Conservation (phyloP, 2,113 vertebrate species). For the Anhinga anhinga region DNA sequence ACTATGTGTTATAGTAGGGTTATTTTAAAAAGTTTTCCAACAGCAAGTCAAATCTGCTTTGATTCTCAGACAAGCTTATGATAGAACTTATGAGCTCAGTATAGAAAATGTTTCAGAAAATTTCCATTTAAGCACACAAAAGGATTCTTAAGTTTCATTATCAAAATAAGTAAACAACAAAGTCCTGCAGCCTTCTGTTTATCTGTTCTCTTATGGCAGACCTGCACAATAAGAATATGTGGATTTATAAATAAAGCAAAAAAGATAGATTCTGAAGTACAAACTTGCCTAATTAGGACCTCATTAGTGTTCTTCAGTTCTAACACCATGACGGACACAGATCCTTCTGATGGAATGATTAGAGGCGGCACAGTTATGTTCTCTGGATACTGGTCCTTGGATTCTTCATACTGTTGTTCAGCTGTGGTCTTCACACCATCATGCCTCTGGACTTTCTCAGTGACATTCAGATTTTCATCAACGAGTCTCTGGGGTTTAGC, state of each 20-base stretch:
- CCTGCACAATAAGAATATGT: neutral
- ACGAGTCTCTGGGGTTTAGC: slow-evolving; percentile 58
- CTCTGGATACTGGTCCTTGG: slow-evolving; percentile 36
- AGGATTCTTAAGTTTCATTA: neutral
- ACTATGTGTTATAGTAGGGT: neutral
- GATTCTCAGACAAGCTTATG: neutral
- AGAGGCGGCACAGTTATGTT: slow-evolving; percentile 74
- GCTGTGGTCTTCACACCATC: slow-evolving; percentile 34
- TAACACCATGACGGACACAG: slow-evolving; percentile 86
- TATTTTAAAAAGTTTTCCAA: neutral
- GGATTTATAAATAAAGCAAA: neutral
- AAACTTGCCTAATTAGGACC: slow-evolving; percentile 84
- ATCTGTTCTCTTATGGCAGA: neutral
- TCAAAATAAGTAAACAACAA: neutral
- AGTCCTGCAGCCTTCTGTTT: neutral
- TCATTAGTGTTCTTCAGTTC: slow-evolving; percentile 82
- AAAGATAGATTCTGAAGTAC: neutral
- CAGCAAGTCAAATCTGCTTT: neutral
- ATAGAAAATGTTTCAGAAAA: neutral
- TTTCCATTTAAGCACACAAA: neutral
- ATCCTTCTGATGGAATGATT: slow-evolving; percentile 77
- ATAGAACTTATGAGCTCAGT: neutral
- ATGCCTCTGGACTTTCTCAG: neutral
- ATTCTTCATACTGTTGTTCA: slow-evolving; percentile 57
- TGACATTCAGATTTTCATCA: slow-evolving; percentile 69